Evolutionary conservation across 2,797 vertebrate genomes (phyloP).

Genomic region (Siniperca obscura): DNA sequence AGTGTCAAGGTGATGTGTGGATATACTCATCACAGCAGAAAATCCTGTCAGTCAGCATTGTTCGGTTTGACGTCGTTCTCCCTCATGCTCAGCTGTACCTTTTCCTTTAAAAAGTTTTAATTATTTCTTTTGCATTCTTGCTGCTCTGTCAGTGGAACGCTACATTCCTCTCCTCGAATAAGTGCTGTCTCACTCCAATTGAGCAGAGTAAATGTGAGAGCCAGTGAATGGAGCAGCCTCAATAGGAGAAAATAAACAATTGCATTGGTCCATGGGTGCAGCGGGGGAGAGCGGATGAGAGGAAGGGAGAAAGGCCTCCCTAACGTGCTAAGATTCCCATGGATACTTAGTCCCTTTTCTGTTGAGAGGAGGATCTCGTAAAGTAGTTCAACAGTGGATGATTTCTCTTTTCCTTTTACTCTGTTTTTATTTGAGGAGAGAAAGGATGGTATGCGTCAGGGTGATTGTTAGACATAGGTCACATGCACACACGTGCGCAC

Average conservation of each 20-base stretch:
- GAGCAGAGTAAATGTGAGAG: slow-evolving; percentile 84
- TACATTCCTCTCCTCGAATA: slow-evolving; percentile 84
- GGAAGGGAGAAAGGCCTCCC: slow-evolving; percentile 80
- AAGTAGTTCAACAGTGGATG: slow-evolving; percentile 79
- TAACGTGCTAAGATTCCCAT: slow-evolving; percentile 84
- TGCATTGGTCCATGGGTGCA: slow-evolving; percentile 83
- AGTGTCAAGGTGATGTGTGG: slow-evolving; percentile 75
- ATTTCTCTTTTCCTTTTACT: slow-evolving; percentile 78
- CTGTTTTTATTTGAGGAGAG: slow-evolving; percentile 76
- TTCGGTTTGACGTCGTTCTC: slow-evolving; percentile 53
- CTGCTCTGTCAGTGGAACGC: slow-evolving; percentile 82
- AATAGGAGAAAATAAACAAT: slow-evolving; percentile 87
- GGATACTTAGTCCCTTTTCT: slow-evolving; percentile 79
- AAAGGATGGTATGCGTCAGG: slow-evolving; percentile 70
- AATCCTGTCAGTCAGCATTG: slow-evolving; percentile 60
- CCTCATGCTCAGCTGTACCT: slow-evolving; percentile 74
- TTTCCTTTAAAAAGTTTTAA: slow-evolving; percentile 74
- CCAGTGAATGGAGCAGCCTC: slow-evolving; percentile 84
- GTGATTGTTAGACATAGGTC: slow-evolving; percentile 72
- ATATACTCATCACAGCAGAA: slow-evolving; percentile 69
- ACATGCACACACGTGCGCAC: slow-evolving; percentile 63
- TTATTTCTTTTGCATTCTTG: slow-evolving; percentile 82
- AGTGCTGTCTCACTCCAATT: slow-evolving; percentile 86
- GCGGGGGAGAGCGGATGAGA: slow-evolving; percentile 79
- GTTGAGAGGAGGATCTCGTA: slow-evolving; percentile 80